Evolutionary conservation across 2,888 invertebrate species (phyloP).

Genomic region (Aleiodes testaceus): DNA sequence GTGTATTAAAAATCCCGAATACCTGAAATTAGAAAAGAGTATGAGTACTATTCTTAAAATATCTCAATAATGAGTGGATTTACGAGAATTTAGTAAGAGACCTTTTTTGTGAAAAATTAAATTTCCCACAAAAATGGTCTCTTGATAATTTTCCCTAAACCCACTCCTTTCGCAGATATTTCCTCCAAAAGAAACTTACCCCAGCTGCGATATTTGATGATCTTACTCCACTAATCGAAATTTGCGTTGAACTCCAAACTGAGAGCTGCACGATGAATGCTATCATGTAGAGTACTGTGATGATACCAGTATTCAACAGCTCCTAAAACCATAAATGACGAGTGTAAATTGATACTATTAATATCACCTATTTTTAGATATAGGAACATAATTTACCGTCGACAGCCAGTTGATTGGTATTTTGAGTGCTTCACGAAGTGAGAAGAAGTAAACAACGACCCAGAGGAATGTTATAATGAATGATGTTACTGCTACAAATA

Average conservation of each 20-base stretch:
- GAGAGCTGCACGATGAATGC: constrained; percentile 88
- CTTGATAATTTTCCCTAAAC: not conserved
- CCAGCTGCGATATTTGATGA: constrained; percentile 83
- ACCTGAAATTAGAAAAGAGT: constrained; percentile 74
- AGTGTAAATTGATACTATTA: constrained; percentile 30
- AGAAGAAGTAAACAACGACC: constrained; percentile 86
- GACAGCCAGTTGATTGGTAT: constrained; percentile 87
- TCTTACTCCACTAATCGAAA: constrained; percentile 47
- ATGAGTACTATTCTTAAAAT: not conserved
- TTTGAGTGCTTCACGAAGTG: constrained; percentile 85
- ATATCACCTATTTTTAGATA: not conserved
- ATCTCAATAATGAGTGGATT: no score
- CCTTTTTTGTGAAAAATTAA: no score
- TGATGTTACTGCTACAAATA: constrained; percentile 86
- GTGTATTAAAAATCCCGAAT: constrained; percentile 87
- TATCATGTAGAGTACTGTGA: constrained; percentile 82
- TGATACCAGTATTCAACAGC: constrained; percentile 82
- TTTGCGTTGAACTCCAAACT: constrained; percentile 73
- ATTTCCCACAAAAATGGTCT: not conserved
- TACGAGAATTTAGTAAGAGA: no score
- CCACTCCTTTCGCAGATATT: not conserved
- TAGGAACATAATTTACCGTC: constrained; percentile 77
- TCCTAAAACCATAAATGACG: constrained; percentile 78
- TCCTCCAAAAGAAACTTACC: constrained; percentile 75
- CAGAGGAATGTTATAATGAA: constrained; percentile 89